Base-by-base conservation (phyloP, 2,113 vertebrate species). In the Microcebus murinus region DNA sequence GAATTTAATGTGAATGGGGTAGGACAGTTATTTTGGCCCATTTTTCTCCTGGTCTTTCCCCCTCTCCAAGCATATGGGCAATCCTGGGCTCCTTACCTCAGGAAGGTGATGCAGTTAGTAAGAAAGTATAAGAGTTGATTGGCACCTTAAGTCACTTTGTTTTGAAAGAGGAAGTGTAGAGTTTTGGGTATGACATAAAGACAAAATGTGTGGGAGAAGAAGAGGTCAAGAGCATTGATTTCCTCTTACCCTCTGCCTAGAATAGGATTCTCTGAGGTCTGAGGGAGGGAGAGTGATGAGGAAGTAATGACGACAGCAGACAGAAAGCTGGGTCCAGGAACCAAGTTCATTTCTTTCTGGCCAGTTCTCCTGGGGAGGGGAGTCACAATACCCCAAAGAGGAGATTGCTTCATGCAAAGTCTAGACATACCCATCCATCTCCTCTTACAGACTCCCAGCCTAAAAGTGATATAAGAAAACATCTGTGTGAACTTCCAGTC, bases 51-150 rank as follows among this genome's bases (percentile, higher is more conserved):
- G 17, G 42, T 14, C n/a, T 90, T 93, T 92, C 67, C 25, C 25
- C 34, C 36, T 90, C 93, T 55, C 31, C 3, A 61, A 71, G 17
- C 8, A 10, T 6, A 68, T 36, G 17, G 45, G 36, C 10, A 80
- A 42, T 29, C 2, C 48, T 80, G 70, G 79, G 29, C 29, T 91
- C 4, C 0, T 15, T 48, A 31, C 20, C 36, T 68, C 57, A 36
- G 73, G 25, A 25, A 94, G 36, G 27, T 7, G 42, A 50, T 4
- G 13, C 25, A 73, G n/a, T n/a, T 89, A 29, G 42, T 31, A 29
- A 88, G 92, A 88, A 91, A 85, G 67, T 36, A 82, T 55, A 97
- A 89, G 57, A 29, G 42, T 36, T 48, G 42, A 21, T n/a, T 21
- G 31, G 50, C 11, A 39, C 34, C 45, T 73, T 95, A 34, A 68